These are phyloP conservation scores for Dicerorhinus sumatrensis DNA, from an alignment of 2,113 vertebrate genomes.

Conservation along the genomic window DNA sequence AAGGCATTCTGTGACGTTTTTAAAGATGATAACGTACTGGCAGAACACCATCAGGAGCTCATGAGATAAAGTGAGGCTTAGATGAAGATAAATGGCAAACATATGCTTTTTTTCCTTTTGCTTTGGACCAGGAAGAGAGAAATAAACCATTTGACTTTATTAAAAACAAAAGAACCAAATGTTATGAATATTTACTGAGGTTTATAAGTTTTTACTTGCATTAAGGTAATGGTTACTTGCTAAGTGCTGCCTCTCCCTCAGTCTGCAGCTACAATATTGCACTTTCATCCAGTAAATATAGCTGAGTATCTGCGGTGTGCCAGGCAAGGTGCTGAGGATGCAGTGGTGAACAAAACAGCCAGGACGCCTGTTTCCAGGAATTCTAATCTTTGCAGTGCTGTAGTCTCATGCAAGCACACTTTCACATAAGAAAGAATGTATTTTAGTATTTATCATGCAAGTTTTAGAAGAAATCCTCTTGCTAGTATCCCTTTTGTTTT, in stretches of 20 bases:
- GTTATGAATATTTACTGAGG: neutral
- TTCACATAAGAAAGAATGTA: neutral
- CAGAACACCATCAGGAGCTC: neutral
- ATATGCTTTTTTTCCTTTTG: neutral
- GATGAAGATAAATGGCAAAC: conserved; percentile 28
- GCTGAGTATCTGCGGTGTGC: neutral
- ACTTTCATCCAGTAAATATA: neutral
- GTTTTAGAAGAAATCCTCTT: neutral
- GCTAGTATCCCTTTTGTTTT: neutral
- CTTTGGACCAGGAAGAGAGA: conserved; percentile 7
- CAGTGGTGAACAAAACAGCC: fast-evolving
- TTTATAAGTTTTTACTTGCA: neutral
- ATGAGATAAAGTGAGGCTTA: neutral
- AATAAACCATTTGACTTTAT: neutral
- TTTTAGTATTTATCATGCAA: neutral
- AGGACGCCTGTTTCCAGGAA: neutral
- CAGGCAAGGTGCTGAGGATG: neutral
- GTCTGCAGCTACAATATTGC: neutral
- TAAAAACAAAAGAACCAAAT: neutral
- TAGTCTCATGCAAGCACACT: neutral
- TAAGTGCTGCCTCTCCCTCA: neutral
- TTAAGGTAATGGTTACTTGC: neutral
- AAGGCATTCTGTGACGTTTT: neutral
- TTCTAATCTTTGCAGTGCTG: neutral
- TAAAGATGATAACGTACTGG: neutral